phyloP scores from a whole-genome alignment of 2,113 vertebrate species.

The Gadus chalcogrammus region DNA sequence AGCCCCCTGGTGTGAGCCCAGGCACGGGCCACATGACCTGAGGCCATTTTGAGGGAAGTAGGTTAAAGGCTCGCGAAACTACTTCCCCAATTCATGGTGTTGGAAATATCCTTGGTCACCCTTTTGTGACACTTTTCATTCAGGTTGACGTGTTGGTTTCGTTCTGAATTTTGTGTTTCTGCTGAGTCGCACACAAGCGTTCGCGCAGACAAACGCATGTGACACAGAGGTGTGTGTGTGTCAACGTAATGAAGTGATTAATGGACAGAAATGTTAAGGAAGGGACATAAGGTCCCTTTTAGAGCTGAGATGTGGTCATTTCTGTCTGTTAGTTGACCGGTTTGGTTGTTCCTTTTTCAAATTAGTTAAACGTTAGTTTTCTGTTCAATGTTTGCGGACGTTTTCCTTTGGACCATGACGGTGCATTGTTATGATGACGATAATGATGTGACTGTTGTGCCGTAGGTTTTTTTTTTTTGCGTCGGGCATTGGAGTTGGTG shows the following conservation, averaged over 20 bases:
- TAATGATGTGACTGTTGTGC: background rate
- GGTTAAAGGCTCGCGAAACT: no score
- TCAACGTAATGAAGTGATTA: constrained; percentile 8
- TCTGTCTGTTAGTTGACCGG: background rate
- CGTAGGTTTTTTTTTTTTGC: background rate
- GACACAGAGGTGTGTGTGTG: no score
- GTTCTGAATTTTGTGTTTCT: no score
- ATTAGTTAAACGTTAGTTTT: background rate
- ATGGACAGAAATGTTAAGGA: constrained; percentile 11
- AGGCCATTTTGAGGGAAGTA: no score
- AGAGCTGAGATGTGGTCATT: background rate
- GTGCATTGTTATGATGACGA: background rate
- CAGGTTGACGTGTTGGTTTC: no score
- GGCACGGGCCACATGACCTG: no score
- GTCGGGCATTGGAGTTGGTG: background rate
- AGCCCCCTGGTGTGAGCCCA: no score
- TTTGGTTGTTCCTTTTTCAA: background rate
- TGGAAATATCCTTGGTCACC: no score
- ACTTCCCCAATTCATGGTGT: no score
- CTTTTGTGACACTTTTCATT: no score
- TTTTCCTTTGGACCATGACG: constrained; percentile 9
- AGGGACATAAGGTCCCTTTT: constrained; percentile 19
- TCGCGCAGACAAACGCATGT: no score
- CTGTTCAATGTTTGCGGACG: background rate
- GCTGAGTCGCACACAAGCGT: no score